These are phyloP conservation scores for Origma solitaria DNA, from an alignment of 2,113 vertebrate species.

Conservation along the genomic window DNA sequence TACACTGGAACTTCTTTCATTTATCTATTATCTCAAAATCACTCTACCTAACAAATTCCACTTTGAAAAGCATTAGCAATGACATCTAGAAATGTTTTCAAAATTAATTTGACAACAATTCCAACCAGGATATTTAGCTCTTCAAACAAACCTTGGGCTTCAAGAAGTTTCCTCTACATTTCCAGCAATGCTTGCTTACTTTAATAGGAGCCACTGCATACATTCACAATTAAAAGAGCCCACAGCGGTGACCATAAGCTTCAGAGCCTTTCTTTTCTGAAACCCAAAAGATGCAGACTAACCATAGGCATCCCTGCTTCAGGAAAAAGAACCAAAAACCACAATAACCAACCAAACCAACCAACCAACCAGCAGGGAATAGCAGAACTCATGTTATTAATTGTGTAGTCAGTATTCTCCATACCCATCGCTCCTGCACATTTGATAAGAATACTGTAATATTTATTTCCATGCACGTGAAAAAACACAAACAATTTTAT, in stretches of 20 bases:
- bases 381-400: not conserved
- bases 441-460: not conserved
- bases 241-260: not conserved
- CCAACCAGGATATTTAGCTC: not conserved
- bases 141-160: not conserved
- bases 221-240: not conserved
- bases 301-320: not conserved
- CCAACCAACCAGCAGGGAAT: not conserved
- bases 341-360: not conserved
- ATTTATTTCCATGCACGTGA: not conserved
- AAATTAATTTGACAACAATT: not conserved
- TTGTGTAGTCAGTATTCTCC: not conserved
- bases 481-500: not conserved
- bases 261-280: not conserved
- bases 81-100: not conserved
- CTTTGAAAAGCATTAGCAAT: not conserved
- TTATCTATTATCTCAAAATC: not conserved
- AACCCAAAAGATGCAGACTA: not conserved
- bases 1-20: not conserved
- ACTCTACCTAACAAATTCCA: not conserved
- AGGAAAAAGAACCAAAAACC: not conserved
- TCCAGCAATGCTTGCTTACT: not conserved
- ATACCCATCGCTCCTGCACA: fast-evolving
- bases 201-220: not conserved
- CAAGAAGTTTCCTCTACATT: not conserved